Evolutionary conservation across 1,140 invertebrate genomes (phyloP), one percentile per base, ranked within the genome.

Genomic region (Epicauta chinensis): DNA sequence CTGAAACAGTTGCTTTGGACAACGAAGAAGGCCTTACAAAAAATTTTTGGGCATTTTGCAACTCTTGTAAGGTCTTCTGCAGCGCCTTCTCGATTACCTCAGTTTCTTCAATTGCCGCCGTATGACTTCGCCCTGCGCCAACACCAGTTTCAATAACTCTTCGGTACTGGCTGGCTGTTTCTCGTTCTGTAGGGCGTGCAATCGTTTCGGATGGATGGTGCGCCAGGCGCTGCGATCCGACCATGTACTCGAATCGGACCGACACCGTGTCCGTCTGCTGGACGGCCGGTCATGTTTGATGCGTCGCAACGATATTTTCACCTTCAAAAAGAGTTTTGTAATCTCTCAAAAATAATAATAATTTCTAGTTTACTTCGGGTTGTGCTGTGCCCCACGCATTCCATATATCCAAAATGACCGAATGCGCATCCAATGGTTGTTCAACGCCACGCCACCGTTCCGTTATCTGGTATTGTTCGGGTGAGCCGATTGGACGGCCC

Each of bases 71-170:
- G n/a, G n/a, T n/a, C n/a, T n/a, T n/a, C n/a, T n/a, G n/a, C n/a
- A n/a, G n/a, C n/a, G n/a, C n/a, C n/a, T n/a, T n/a, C n/a, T n/a
- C n/a, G n/a, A n/a, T 40, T 63, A 81, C 80, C 79, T 76, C 40
- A 82, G 66, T 64, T 81, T 78, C 57, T 78, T 77, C 50, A 86
- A 72, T 67, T 90, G 84, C 50, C 80, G 78, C 58, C 86, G 80
- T 53, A 91, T 86, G n/a, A 84, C 86, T 65, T 86, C 81, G 60
- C 86, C 87, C 73, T 90, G 87, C n/a, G 82, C 81, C 49, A 89
- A 73, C 52, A 91, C 87, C 52, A 88, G 75, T 57, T 86, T 83
- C 50, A 87, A 79, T 11, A 91, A 74, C 51, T 81, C 76, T 50
- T 89, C 84, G 42, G 68, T 70, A 83, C 82, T 43, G 68, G 74